These are phyloP conservation scores for Lepidurus packardi DNA, from an alignment of 1,140 invertebrate genomes.

Conservation along the genomic window DNA sequence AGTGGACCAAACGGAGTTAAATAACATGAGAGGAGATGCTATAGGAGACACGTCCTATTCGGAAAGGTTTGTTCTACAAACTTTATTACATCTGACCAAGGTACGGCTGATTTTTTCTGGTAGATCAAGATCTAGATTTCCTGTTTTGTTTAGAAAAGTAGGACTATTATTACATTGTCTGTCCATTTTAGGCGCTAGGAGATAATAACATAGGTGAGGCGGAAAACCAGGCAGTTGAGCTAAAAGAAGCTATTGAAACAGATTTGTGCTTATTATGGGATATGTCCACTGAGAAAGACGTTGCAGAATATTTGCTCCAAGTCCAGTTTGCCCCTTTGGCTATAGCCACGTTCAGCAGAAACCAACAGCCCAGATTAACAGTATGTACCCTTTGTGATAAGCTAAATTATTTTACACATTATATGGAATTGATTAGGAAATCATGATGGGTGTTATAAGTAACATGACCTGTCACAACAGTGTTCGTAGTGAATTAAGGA, in stretches of 20 bases:
- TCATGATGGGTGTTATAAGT: not conserved
- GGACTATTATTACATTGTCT: not conserved
- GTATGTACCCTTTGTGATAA: not conserved
- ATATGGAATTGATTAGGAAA: not conserved
- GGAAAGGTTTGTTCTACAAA: conserved; percentile 3
- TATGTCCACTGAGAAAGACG: not conserved
- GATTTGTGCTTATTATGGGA: not conserved
- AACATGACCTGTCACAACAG: not conserved
- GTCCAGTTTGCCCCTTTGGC: not conserved
- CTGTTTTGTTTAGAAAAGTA: too few relatives aligned
- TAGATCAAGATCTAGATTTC: not conserved
- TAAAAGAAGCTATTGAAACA: not conserved
- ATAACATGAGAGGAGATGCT: not conserved
- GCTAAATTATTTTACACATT: not conserved
- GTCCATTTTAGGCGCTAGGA: not conserved
- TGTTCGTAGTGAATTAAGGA: not conserved
- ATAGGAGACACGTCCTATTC: not conserved
- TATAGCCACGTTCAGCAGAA: not conserved
- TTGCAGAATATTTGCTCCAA: not conserved
- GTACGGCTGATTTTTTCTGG: not conserved
- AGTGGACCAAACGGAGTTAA: not conserved
- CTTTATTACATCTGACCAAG: not conserved
- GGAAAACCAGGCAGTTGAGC: not conserved
- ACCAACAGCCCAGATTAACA: conserved; percentile 2
- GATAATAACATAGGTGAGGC: not conserved